These are phyloP conservation scores for Cuniculus paca DNA, from an alignment of 2,797 vertebrate genomes.

Conservation along the genomic window DNA sequence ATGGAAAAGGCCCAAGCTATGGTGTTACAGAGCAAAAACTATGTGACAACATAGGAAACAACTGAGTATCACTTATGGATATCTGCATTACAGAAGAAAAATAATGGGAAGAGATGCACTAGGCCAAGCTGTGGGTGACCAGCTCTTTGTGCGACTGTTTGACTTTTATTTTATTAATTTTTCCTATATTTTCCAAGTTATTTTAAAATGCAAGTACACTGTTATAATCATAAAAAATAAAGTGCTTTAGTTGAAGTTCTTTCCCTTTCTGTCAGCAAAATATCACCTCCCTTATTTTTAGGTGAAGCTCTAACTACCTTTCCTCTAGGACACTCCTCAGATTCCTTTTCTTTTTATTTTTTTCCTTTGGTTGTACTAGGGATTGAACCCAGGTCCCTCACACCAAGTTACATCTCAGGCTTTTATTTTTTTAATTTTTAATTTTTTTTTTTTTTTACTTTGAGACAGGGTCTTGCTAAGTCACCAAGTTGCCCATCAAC, in stretches of 20 bases:
- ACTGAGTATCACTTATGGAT: background rate
- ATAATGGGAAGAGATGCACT: background rate
- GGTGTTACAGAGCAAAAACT: background rate
- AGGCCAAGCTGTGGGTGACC: background rate
- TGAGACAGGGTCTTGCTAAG: background rate
- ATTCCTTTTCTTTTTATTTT: background rate
- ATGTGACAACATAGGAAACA: background rate
- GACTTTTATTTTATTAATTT: background rate
- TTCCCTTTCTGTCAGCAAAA: background rate
- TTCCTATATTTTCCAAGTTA: background rate
- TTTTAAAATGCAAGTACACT: background rate
- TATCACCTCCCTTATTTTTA: background rate
- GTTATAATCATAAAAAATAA: background rate
- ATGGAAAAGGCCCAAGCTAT: background rate
- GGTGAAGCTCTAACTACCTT: background rate
- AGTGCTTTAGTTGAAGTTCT: background rate
- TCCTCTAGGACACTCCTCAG: background rate
- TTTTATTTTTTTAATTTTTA: background rate
- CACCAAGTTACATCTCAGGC: background rate
- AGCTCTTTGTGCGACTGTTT: background rate
- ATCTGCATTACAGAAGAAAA: background rate
- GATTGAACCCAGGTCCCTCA: background rate
- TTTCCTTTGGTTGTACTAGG: background rate
- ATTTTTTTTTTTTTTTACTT: background rate
- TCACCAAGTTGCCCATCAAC: background rate